Evolutionary conservation across 2,113 vertebrate species (phyloP), one percentile per base, ranked within the genome.

Genomic region (Anguilla rostrata): DNA sequence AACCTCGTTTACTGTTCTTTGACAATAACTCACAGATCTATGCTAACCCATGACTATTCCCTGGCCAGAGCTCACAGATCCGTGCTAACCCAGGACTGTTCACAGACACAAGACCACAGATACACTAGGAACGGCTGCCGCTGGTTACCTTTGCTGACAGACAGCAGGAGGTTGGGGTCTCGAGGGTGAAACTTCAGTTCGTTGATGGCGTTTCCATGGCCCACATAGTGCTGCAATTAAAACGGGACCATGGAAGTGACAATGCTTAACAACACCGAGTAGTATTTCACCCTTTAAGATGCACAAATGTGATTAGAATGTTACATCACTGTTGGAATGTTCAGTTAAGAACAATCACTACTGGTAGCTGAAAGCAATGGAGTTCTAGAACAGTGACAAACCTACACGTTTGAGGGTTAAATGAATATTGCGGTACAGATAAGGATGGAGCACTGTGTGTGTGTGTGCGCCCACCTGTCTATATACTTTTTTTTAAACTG

Each of bases 131-230:
- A 34, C 11, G 71, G 26, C 71, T 75, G 8, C 4, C 11, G 41
- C 11, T 20, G 11, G 91, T 94, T 96, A 99, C 98, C 98, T 99
- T 99, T 99, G 94, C 98, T 99, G 92, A 99, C 98, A 75, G 98
- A 99, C 87, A 99, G 93, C 84, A 99, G 97, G 39, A 99, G 98
- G 94, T 98, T 99, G 49, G 98, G 98, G 91, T 99, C 98, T 92
- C 98, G 95, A 0, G 98, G 98, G 78, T 99, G 98, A 93, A 99
- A 99, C 94, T 99, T 99, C 88, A 99, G 95, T 91, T 99, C 98
- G 79, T 99, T 99, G 93, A 99, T 99, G 87, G 98, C 98, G 90
- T 99, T 99, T 81, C 98, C 98, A 84, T 99, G 98, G 80, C 98
- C 98, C 75, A 99, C 98, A 53, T 99, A 99, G 91, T 99, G 98